Base-by-base conservation (phyloP, 2,113 vertebrate genomes). In the Menura novaehollandiae region DNA sequence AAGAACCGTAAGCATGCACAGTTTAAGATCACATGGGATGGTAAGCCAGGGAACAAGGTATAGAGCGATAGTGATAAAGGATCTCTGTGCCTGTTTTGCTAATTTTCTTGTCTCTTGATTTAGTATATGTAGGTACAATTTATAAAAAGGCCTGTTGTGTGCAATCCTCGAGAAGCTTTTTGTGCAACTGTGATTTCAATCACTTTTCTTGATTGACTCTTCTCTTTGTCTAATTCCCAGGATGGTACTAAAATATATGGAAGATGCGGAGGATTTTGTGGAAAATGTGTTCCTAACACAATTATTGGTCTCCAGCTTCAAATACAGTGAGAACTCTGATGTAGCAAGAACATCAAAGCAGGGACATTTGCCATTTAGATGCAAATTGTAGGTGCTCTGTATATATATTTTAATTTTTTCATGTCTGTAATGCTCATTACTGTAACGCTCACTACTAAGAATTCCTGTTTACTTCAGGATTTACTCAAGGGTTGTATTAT, bases 201-300 rank as follows among this genome's bases (percentile, higher is more conserved):
- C 0, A 0, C 20, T 78, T 92, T 39, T 77, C 41, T 69, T 76
- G 56, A 64, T 3, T 90, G 44, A 85, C 27, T 73, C 27, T 91
- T 73, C 46, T 80, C 13, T 95, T 19, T 94, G 46, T 96, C 44
- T 66, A 9, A 33, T 96, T 97, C 93, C 75, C 97, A 99, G 99
- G 99, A 99, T 51, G 99, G 99, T 87, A 98, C 98, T 90, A 99
- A 99, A 98, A 98, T 99, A 94, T 99, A 99, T 23, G 99, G 99
- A 71, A 99, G 98, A 97, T 99, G 99, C 89, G 99, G 99, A 85
- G 99, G 99, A 37, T 99, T 99, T 97, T 99, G 99, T 97, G 99
- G 99, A 81, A 99, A 99, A 97, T 99, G 99, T 98, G 90, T 99
- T 97, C 99, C 99, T 77, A 98, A 98, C 88, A 94, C 97, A 91